Base-by-base conservation (phyloP, 2,888 invertebrate species). In the Chesias legatella region DNA sequence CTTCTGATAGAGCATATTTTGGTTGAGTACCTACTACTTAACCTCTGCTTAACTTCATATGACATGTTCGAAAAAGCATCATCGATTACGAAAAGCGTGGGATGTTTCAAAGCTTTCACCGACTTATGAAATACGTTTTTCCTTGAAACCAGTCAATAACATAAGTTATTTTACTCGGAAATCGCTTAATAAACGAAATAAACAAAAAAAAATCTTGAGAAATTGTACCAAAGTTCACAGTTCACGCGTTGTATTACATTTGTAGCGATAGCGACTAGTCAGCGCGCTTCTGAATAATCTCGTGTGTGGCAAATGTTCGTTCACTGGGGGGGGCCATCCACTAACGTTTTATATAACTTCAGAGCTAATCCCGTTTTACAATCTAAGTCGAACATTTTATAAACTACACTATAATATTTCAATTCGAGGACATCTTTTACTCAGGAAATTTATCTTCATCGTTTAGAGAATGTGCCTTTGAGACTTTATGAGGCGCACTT, bases 211-310 rank as follows among this genome's bases (percentile, higher is more conserved):
- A 40, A 39, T 31, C 39, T 33, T 41, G 33, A 51, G 51, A 55
- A 67, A 63, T 63, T 48, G 58, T 63, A 42, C 48, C 65, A 68
- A 63, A 67, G 67, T 54, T 76, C 71, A 72, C 43, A 53, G 77
- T 72, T 68, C 64, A 63, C 1, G 7, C 32, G 40, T 33, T 31
- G 43, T 53, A 61, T 60, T 61, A 52, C 58, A 60, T 67, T 64
- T 59, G 59, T 70, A 50, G 22, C 10, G 79, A 80, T 80, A 79
- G 76, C 55, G 53, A 65, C 58, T 33, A 61, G 60, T 63, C 62
- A 63, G 71, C 75, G 70, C 58, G 67, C 43, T 73, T 32, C 11
- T 36, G 35, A 41, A 31, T 30, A 30, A 27, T 30, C 22, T 33
- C 13, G 25, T 10, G 37, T 33, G n/a, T n/a, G n/a, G n/a, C n/a